Conservation (phyloP, 1,140 invertebrate genomes). For the Acromyrmex charruanus region DNA sequence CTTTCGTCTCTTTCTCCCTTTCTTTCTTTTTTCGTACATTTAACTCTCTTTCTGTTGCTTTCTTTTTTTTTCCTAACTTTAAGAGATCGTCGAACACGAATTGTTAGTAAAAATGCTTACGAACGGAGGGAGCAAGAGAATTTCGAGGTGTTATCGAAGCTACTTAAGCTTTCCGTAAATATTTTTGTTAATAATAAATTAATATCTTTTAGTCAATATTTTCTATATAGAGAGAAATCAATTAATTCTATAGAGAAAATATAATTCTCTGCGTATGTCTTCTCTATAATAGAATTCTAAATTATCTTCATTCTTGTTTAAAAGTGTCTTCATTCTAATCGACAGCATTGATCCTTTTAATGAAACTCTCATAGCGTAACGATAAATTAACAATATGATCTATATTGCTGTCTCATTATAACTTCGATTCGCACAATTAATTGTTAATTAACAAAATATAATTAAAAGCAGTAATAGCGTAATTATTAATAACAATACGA, state of each 20-base stretch:
- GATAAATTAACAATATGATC: constrained; percentile 23
- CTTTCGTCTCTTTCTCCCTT: constrained; percentile 47
- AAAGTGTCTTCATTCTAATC: not conserved
- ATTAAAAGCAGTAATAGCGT: not conserved
- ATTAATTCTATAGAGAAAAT: too few species aligned
- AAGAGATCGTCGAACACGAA: constrained; percentile 37
- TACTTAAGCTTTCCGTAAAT: not conserved
- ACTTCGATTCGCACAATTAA: not conserved
- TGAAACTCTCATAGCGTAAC: not conserved
- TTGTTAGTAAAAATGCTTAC: constrained; percentile 54
- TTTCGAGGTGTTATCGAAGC: constrained; percentile 53
- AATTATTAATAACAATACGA: constrained; percentile 7
- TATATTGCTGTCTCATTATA: constrained; percentile 6
- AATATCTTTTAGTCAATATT: not conserved
- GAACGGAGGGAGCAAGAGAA: constrained; percentile 26
- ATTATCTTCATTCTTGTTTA: not conserved
- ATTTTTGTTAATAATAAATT: constrained; percentile 3
- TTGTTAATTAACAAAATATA: constrained; percentile 14
- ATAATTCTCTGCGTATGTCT: not conserved
- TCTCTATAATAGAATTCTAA: not conserved
- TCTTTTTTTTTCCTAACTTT: constrained; percentile 44
- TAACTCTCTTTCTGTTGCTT: constrained; percentile 31
- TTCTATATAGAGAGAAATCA: not conserved
- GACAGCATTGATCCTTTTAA: constrained; percentile 15
- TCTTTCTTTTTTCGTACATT: constrained; percentile 25